Percentiles rank a stretch among this genome's conserved stretches.
These are phyloP conservation scores for Connochaetes taurinus DNA, from an alignment of 2,113 vertebrate genomes.

Conservation along the genomic window DNA sequence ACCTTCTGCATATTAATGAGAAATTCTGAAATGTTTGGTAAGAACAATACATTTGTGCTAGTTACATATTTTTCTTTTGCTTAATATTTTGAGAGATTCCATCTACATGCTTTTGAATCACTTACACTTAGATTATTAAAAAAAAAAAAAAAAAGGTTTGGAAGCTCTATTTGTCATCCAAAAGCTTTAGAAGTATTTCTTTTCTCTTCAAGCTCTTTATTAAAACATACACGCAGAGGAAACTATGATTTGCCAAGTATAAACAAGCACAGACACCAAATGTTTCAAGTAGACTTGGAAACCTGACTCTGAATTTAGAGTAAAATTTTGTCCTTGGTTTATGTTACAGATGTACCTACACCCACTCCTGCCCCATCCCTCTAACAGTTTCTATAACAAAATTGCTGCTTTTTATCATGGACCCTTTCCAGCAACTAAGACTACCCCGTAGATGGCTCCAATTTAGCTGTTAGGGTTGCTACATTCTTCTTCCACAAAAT, in stretches of 20 bases:
- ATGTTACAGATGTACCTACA: not conserved
- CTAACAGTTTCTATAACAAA: not conserved
- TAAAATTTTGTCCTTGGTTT: not conserved
- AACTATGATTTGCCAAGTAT: not conserved
- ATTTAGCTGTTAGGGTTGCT: not conserved
- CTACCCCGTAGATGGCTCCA: not conserved
- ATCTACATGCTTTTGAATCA: not conserved
- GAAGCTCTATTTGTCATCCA: not conserved
- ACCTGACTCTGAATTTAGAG: not conserved
- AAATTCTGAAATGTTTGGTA: slow-evolving; percentile 13
- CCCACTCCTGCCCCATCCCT: not conserved
- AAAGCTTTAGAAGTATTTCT: not conserved
- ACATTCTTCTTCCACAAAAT: not conserved
- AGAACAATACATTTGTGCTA: not conserved
- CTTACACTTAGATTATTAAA: not conserved
- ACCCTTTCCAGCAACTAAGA: not conserved
- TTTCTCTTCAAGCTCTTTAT: not conserved
- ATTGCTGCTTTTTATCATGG: not conserved
- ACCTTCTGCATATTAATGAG: not conserved
- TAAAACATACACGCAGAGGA: not conserved
- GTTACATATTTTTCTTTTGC: not conserved
- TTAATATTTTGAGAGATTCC: not conserved
- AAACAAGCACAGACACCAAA: slow-evolving; percentile 6
- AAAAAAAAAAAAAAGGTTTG: not conserved
- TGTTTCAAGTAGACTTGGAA: not conserved